Base-by-base conservation (phyloP, 1,140 invertebrate species). In the Pteromalus puparum region DNA sequence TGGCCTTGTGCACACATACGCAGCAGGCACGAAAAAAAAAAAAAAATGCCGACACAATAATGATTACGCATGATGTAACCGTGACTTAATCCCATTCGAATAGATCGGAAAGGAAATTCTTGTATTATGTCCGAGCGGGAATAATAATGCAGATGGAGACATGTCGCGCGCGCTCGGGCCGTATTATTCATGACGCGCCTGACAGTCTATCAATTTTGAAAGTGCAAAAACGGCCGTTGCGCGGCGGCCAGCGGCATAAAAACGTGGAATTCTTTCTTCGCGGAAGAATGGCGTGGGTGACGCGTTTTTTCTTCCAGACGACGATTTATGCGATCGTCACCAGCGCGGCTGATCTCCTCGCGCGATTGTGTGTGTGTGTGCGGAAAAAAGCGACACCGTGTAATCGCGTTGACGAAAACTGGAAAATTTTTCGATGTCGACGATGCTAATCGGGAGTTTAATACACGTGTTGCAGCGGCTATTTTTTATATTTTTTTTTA, bases 21-120 rank as follows among this genome's bases (percentile, higher is more conserved):
- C 18, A 61, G 12, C 28, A 4, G 12, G 21, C 21, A 68, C 26
- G 72, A 76, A 81, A 48, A 76, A 68, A 34, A 68, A 21, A 65
- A 76, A 81, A 48, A 76, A 68, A 34, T n/a, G 10, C 18, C 61
- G 13, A 72, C 42, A 76, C 78, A 77, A 85, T 53, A 67, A 85
- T 85, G 78, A 9, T n/a, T n/a, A n/a, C n/a, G n/a, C 10, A 61
- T 85, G 79, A 85, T 77, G 84, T 82, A 85, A 82, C 48, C 46
- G 28, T 34, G 21, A 34, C 12, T 77, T 48, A 77, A 72, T 75
- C 61, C n/a, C 38, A 68, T 81, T 81, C 10, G 34, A 80, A 74
- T 74, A 24, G 21, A 67, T 75, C 7, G 53, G n/a, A 79, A 73
- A 61, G 21, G 67, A 42, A 79, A 67, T 68, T 74, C 48, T 10